Percentiles rank a stretch among this genome's conserved stretches.
Evolutionary conservation across 2,113 vertebrate species (phyloP).

Genomic region (Laterallus jamaicensis): DNA sequence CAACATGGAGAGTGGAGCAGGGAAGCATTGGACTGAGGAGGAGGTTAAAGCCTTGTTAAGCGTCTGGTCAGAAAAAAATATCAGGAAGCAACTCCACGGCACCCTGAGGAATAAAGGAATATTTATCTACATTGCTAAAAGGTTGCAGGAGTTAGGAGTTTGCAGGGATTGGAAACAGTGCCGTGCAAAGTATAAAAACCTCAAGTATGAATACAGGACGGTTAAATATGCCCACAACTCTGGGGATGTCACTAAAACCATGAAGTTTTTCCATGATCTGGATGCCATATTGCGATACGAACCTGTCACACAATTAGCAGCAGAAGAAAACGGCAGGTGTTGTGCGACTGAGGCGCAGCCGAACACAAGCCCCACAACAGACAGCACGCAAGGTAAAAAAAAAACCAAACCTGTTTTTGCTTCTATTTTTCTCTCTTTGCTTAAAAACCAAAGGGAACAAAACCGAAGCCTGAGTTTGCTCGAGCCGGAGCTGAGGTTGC

Average conservation of each 20-base stretch:
- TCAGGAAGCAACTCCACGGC: conserved; percentile 77
- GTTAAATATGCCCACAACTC: conserved; percentile 74
- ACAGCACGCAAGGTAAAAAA: conserved; percentile 72
- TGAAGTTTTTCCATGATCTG: conserved; percentile 80
- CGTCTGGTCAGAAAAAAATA: conserved; percentile 88
- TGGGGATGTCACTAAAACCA: conserved; percentile 73
- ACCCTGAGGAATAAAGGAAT: conserved; percentile 86
- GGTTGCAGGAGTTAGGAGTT: conserved; percentile 86
- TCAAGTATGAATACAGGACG: conserved; percentile 86
- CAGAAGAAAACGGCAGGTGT: conserved; percentile 72
- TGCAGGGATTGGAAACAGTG: conserved; percentile 89
- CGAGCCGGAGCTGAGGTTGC: not conserved
- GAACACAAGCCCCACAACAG: conserved; percentile 55
- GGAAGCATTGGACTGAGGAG: conserved; percentile 82
- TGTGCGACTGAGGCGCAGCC: conserved; percentile 50
- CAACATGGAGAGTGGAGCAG: conserved; percentile 87
- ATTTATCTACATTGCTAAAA: conserved; percentile 89
- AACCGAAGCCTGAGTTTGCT: not conserved
- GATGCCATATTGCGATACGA: conserved; percentile 76
- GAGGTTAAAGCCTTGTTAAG: conserved; percentile 87
- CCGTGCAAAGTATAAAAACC: conserved; percentile 86
- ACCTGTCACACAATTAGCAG: conserved; percentile 58
- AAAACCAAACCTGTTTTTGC: not conserved
- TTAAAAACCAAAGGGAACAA: not conserved
- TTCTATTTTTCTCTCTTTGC: conserved; percentile 49